A percentile compares a stretch with the other conserved stretches of the same genome.
Conservation (phyloP, 1,140 invertebrate species). For the Cyrtorhinus lividipennis region DNA sequence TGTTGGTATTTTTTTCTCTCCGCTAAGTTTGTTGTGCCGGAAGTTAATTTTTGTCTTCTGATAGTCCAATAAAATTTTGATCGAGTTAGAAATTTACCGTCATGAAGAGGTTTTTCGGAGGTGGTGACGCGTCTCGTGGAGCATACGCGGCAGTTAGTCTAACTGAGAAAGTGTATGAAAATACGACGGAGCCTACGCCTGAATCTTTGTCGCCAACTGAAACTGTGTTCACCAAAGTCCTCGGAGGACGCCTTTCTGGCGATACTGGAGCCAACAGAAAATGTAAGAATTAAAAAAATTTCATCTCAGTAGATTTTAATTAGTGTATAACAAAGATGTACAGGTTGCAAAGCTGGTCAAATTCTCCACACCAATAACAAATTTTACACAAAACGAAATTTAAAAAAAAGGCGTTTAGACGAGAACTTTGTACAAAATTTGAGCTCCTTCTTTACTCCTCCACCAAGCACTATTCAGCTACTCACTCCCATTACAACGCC, state of each 20-base stretch:
- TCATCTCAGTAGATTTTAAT: too few species aligned
- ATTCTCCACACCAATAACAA: too few species aligned
- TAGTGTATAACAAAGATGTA: too few species aligned
- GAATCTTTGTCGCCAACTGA: background rate
- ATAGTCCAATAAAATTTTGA: background rate
- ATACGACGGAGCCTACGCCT: background rate
- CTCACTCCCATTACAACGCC: too few species aligned
- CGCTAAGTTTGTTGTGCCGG: background rate
- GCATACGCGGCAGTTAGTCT: background rate
- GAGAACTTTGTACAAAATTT: too few species aligned
- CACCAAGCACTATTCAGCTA: too few species aligned
- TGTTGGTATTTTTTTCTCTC: background rate
- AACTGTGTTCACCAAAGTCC: constrained; percentile 1
- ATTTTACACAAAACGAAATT: too few species aligned
- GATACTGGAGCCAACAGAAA: constrained; percentile 1
- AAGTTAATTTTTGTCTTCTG: background rate
- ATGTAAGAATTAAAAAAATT: constrained; percentile 1
- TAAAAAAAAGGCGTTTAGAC: too few species aligned
- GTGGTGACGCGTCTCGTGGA: background rate
- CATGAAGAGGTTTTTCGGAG: background rate
- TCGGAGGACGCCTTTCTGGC: background rate
- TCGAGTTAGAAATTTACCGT: background rate
- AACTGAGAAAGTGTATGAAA: background rate
- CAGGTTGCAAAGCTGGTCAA: too few species aligned
- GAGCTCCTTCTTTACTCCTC: too few species aligned